Evolutionary conservation across 2,113 vertebrate genomes (phyloP).

Genomic region (Speoplatyrhinus poulsoni): DNA sequence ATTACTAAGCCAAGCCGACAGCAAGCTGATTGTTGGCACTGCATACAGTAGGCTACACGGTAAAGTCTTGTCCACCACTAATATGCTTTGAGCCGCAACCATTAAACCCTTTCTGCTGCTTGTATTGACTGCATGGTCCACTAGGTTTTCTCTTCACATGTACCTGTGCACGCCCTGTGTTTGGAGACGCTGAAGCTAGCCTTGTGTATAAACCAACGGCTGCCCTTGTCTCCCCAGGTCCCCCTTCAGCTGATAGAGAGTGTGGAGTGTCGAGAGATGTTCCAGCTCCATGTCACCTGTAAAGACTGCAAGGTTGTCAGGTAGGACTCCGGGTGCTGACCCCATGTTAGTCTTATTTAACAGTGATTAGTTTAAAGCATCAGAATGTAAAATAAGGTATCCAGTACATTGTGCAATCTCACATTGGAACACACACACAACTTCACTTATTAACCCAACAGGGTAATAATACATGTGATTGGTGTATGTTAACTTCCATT

Average conservation of each 20-base stretch:
- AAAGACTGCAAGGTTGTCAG: conserved; percentile 98
- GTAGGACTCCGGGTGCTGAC: conserved; percentile 61
- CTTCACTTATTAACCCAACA: too few species aligned
- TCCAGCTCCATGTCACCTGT: conserved; percentile 96
- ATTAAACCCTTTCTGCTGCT: background rate
- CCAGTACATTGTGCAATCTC: too few species aligned
- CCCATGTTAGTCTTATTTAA: too few species aligned
- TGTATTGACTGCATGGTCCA: conserved; percentile 47
- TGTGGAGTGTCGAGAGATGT: conserved; percentile 94
- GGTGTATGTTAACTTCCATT: too few species aligned
- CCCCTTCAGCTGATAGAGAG: conserved; percentile 94
- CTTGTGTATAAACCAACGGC: background rate
- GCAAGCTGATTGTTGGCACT: background rate
- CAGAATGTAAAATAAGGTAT: too few species aligned
- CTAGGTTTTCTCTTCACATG: background rate
- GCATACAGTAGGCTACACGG: background rate
- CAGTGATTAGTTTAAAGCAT: too few species aligned
- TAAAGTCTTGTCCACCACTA: conserved; percentile 16
- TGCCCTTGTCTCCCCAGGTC: conserved; percentile 74
- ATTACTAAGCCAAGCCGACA: conserved; percentile 8
- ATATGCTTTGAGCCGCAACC: background rate
- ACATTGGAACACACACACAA: too few species aligned
- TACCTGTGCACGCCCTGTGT: background rate
- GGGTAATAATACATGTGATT: too few species aligned
- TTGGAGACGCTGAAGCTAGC: background rate